Evolutionary conservation across 2,113 vertebrate species (phyloP).

Genomic region (Motacilla tschutschensis): DNA sequence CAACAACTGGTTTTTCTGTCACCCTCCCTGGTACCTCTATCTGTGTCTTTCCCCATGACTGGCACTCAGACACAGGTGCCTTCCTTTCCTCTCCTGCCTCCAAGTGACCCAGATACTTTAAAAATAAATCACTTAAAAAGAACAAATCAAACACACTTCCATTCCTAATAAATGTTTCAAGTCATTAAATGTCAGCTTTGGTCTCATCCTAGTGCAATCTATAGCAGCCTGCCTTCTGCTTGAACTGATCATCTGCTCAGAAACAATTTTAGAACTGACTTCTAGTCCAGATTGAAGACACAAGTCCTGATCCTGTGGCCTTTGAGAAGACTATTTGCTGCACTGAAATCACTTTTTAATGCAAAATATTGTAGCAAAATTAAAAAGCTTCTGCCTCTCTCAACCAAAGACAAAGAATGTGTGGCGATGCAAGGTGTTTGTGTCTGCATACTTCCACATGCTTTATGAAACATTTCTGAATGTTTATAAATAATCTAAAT

Average conservation of each 20-base stretch:
- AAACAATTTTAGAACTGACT: constrained; percentile 3
- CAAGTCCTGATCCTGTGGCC: neutral
- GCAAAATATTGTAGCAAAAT: neutral
- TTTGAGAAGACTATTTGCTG: neutral
- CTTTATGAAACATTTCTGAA: neutral
- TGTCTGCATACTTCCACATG: neutral
- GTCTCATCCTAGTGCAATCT: neutral
- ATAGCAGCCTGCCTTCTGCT: neutral
- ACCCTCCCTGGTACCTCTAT: neutral
- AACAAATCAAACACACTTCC: neutral
- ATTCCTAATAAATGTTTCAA: neutral
- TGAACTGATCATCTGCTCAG: neutral
- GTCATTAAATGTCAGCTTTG: neutral
- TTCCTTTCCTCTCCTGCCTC: neutral
- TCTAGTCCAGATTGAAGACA: neutral
- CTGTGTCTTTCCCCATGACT: fast-evolving
- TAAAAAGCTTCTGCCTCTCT: neutral
- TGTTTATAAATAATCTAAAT: neutral
- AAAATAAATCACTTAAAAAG: neutral
- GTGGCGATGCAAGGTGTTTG: neutral
- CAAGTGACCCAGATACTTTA: neutral
- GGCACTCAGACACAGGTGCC: fast-evolving
- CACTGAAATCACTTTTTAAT: neutral
- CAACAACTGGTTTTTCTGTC: neutral
- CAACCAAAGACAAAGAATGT: neutral